These are phyloP conservation scores for Himalopsyche phryganea DNA, from an alignment of 1,140 invertebrate species.

Conservation along the genomic window DNA sequence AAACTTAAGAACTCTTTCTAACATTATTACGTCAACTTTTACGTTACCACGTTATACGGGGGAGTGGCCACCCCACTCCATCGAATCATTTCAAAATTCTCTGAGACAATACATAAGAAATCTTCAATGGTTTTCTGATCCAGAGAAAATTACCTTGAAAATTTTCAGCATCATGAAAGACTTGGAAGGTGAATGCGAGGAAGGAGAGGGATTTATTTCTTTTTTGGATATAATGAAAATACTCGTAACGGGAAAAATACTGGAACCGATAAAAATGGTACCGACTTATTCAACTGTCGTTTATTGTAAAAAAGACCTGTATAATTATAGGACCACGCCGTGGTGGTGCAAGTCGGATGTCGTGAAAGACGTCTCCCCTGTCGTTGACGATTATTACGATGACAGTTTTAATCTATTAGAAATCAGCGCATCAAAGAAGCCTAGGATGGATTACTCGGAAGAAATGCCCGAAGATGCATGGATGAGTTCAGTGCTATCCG, in stretches of 20 bases:
- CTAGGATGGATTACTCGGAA: conserved; percentile 11
- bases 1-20: conserved; percentile 40
- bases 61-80: conserved; percentile 37
- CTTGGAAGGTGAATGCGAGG: conserved; percentile 38
- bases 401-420: conserved; percentile 36
- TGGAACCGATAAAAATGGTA: conserved; percentile 23
- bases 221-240: conserved; percentile 47
- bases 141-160: conserved; percentile 45
- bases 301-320: conserved; percentile 42
- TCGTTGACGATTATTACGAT: conserved; percentile 41
- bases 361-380: conserved; percentile 40
- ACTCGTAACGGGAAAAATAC: conserved; percentile 50
- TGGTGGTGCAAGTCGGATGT: conserved; percentile 44
- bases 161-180: conserved; percentile 43
- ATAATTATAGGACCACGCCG: conserved; percentile 41
- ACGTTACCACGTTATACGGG: conserved; percentile 39
- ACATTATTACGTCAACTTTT: conserved; percentile 41
- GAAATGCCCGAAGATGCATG: conserved; percentile 26
- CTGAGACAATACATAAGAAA: conserved; percentile 45
- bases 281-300: conserved; percentile 35
- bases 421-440: conserved; percentile 12
- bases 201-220: conserved; percentile 39
- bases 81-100: conserved; percentile 40
- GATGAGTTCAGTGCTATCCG: conserved; percentile 8
- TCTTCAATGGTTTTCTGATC: conserved; percentile 46